Evolutionary conservation across 1,140 invertebrate species (phyloP).

Genomic region (Manduca sexta): DNA sequence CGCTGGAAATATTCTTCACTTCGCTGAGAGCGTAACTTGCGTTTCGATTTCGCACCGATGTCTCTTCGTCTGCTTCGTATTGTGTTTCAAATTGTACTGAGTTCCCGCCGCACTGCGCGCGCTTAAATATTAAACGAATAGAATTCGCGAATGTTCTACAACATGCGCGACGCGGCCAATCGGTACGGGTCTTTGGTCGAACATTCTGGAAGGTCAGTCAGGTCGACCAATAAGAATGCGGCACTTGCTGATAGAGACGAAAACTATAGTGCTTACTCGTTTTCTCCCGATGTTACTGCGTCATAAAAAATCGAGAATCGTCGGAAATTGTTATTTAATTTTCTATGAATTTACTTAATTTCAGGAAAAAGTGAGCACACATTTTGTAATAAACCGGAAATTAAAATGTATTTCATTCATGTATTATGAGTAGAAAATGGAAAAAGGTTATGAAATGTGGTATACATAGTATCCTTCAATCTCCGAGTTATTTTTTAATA

Average conservation of each 20-base stretch:
- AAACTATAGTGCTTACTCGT: not conserved
- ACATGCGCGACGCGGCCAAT: slow-evolving; percentile 23
- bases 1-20: too few relatives aligned
- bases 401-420: too few relatives aligned
- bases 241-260: not conserved
- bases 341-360: too few relatives aligned
- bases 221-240: slow-evolving; percentile 27
- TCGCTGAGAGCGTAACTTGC: slow-evolving; percentile 8
- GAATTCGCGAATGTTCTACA: slow-evolving; percentile 34
- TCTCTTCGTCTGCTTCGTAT: slow-evolving; percentile 35
- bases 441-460: too few relatives aligned
- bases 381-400: too few relatives aligned
- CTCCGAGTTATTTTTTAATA: too few relatives aligned
- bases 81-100: slow-evolving; percentile 52
- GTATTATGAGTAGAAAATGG: too few relatives aligned
- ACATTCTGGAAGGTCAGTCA: slow-evolving; percentile 9
- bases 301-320: too few relatives aligned
- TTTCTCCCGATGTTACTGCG: too few relatives aligned
- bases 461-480: too few relatives aligned
- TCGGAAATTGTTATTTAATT: too few relatives aligned
- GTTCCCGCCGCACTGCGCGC: slow-evolving; percentile 31
- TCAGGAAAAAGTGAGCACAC: too few relatives aligned
- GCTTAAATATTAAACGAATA: slow-evolving; percentile 46
- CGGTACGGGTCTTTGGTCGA: slow-evolving; percentile 1
- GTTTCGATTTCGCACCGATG: slow-evolving; percentile 42